Evolutionary conservation across 2,888 invertebrate species (phyloP).

Genomic region (Cheilosia pagana): DNA sequence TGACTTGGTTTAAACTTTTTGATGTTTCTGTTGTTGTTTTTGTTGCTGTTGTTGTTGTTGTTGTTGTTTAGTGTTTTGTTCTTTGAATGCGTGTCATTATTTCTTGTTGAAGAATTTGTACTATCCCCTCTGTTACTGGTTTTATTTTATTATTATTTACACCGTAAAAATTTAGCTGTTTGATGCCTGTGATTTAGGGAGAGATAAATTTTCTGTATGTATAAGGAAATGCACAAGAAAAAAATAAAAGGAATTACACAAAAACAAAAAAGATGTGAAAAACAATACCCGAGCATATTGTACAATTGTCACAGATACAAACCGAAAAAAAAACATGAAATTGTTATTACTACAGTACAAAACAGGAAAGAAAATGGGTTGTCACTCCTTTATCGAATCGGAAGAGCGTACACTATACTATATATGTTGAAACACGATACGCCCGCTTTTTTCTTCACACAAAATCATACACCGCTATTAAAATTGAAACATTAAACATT

Average conservation of each 20-base stretch:
- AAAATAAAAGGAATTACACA: not conserved
- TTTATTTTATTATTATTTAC: constrained; percentile 14
- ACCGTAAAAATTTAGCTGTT: constrained; percentile 12
- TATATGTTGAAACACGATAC: constrained; percentile 9
- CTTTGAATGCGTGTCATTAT: constrained; percentile 15
- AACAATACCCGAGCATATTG: constrained; percentile 9
- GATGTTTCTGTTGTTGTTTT: constrained; percentile 13
- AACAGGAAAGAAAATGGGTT: not conserved
- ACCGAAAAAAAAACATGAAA: not conserved
- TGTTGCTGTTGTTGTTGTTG: constrained; percentile 14
- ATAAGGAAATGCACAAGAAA: not conserved
- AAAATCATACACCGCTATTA: not conserved
- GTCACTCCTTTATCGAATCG: not conserved
- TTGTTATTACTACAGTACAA: not conserved
- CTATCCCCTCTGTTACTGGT: constrained; percentile 15
- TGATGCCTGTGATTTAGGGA: constrained; percentile 9
- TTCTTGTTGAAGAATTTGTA: constrained; percentile 25
- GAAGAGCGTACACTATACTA: not conserved
- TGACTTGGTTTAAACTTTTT: not conserved
- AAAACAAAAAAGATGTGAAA: too few species aligned
- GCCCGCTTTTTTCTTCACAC: constrained; percentile 24
- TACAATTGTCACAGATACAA: constrained; percentile 42
- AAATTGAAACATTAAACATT: constrained; percentile 2
- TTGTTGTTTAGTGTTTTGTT: constrained; percentile 31
- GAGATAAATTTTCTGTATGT: constrained; percentile 10